Evolutionary conservation across 2,888 invertebrate species (phyloP), one percentile per base, ranked within the genome.

Genomic region (Seira musarum): DNA sequence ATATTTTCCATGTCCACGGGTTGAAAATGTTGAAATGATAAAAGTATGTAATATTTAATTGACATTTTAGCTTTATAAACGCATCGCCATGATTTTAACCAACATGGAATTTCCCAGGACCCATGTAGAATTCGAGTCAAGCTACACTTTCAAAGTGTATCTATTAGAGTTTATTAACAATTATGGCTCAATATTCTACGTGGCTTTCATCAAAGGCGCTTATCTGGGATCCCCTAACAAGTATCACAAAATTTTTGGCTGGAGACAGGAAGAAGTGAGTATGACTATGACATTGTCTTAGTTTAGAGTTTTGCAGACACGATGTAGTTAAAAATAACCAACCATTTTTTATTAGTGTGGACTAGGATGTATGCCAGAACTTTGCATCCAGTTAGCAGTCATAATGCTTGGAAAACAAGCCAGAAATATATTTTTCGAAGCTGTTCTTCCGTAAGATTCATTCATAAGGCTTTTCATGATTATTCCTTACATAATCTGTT

Each of bases 371-470:
- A 91, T 98, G 57, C 93, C 96, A 84, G 98, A 98, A 89, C 90
- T 98, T 10, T 96, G 96, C 83, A 96, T 98, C 87, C 98, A 98
- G 89, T 89, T 98, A 83, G 95, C 94, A 65, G 96, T 98, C 87
- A 97, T 98, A 84, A 98, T 98, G 97, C 92, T 97, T 68, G 98
- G 98, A 78, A 97, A 97, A 89, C 98, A 98, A 90, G 93, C 95
- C 74, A 93, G 97, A 89, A 96, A 96, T 90, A 94, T 95, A 8
- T 90, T 96, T 35, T 90, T 96, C 53, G 98, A 98, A 90, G 95
- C 96, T 91, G 88, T 95, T 82, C 91, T 94, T 89, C 97, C 97
- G 92, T 93, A 88, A 89, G 90, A 89, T 49, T 57, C 46, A 53
- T 25, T 60, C n/a, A 60, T 61, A 17, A 21, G 8, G 8, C n/a